phyloP scores from a whole-genome alignment of 2,797 vertebrate genomes.

The Coluber constrictor region DNA sequence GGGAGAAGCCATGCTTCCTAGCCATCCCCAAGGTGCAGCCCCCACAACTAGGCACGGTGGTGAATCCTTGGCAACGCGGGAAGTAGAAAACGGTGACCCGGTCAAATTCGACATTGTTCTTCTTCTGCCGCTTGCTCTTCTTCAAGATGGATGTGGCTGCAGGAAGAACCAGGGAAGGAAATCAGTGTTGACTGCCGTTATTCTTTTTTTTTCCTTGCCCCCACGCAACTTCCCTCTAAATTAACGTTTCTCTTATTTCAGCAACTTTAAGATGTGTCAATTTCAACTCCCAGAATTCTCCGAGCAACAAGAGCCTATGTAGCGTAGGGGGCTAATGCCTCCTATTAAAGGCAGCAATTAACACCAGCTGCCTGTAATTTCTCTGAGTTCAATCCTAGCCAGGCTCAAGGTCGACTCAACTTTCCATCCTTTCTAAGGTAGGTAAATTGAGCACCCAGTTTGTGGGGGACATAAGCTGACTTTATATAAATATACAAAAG shows the following conservation, averaged over 20 bases:
- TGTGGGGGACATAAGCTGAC: too few relatives aligned
- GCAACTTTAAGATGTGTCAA: neutral
- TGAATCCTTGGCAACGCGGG: constrained; percentile 95
- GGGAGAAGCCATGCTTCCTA: constrained; percentile 79
- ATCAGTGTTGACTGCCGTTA: neutral
- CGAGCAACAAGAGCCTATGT: too few relatives aligned
- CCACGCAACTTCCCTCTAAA: neutral
- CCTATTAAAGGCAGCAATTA: too few relatives aligned
- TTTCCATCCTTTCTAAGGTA: too few relatives aligned
- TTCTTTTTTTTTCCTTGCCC: neutral
- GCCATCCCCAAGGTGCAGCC: constrained; percentile 95
- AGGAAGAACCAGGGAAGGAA: constrained; percentile 15
- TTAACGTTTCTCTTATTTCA: neutral
- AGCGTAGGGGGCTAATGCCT: too few relatives aligned
- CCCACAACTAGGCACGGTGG: constrained; percentile 91
- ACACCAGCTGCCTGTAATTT: too few relatives aligned
- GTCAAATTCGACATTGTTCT: constrained; percentile 87
- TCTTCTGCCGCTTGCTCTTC: constrained; percentile 79
- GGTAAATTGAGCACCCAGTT: too few relatives aligned
- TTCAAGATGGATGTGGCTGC: constrained; percentile 91
- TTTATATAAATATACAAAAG: too few relatives aligned
- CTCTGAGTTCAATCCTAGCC: too few relatives aligned
- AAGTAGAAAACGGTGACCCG: constrained; percentile 96
- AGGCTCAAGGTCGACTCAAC: too few relatives aligned
- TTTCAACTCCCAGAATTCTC: neutral